Conservation (phyloP, 2,888 invertebrate genomes). For the Brenthis daphne region DNA sequence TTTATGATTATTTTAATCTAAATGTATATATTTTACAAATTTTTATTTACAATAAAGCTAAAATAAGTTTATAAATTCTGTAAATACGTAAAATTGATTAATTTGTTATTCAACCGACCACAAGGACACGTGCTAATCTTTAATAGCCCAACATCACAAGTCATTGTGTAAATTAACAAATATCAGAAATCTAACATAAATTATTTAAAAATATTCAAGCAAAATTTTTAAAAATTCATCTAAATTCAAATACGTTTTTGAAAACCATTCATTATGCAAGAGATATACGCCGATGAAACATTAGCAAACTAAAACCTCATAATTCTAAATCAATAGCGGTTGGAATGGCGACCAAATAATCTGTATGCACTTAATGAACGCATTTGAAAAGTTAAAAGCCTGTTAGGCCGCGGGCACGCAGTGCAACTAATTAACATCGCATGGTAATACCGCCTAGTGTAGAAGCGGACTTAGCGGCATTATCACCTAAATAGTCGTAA, state of each 20-base stretch:
- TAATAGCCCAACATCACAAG: constrained; percentile 15
- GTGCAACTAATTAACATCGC: constrained; percentile 70
- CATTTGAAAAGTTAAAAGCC: constrained; percentile 80
- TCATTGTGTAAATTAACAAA: background rate
- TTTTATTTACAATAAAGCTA: too few species aligned
- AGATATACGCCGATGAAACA: constrained; percentile 40
- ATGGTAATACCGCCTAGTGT: constrained; percentile 64
- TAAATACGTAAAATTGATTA: too few species aligned
- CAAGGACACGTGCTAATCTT: too few species aligned
- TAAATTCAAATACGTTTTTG: constrained; percentile 23
- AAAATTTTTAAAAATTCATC: constrained; percentile 8
- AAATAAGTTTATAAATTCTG: too few species aligned
- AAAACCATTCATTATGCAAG: constrained; percentile 50
- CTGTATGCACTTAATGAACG: constrained; percentile 68
- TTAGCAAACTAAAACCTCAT: constrained; percentile 51
- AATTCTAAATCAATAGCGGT: constrained; percentile 62
- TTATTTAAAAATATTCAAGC: too few species aligned
- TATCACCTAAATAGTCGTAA: constrained; percentile 78
- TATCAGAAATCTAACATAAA: too few species aligned
- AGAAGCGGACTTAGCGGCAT: constrained; percentile 75
- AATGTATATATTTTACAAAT: too few species aligned
- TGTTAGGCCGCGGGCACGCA: constrained; percentile 62
- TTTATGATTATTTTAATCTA: too few species aligned
- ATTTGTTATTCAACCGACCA: too few species aligned
- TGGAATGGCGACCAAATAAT: constrained; percentile 62